Evolutionary conservation across 1,140 invertebrate species (phyloP).

Genomic region (Schlechtendalia chinensis): DNA sequence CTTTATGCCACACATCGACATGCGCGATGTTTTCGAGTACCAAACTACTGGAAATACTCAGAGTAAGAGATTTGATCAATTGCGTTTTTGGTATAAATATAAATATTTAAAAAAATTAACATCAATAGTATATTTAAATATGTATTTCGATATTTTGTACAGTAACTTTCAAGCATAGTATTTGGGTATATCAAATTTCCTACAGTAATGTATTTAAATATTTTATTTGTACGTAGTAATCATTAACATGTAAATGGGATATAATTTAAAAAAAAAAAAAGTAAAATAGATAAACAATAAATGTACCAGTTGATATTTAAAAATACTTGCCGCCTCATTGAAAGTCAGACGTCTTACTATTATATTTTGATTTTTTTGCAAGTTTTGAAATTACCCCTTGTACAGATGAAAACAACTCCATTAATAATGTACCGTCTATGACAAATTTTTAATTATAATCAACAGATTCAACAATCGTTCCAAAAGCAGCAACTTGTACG

Average conservation of each 20-base stretch:
- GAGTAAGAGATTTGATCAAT: not conserved
- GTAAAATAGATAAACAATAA: too few species aligned
- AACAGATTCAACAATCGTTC: constrained; percentile 38
- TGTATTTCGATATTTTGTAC: not conserved
- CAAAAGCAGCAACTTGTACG: constrained; percentile 62
- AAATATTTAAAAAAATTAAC: too few species aligned
- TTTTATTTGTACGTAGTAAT: not conserved
- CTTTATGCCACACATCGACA: not conserved
- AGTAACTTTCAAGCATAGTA: not conserved
- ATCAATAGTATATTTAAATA: not conserved
- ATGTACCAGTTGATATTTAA: too few species aligned
- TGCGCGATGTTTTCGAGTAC: not conserved
- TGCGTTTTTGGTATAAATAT: not conserved
- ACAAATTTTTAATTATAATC: too few species aligned
- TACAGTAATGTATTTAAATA: not conserved
- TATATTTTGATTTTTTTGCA: not conserved
- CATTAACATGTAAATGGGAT: too few species aligned
- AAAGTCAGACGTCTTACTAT: not conserved
- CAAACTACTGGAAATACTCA: not conserved
- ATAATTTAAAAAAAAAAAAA: too few species aligned
- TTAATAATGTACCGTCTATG: not conserved
- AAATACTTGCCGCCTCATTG: not conserved
- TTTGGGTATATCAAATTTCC: not conserved
- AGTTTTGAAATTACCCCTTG: not conserved
- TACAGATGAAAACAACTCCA: not conserved